phyloP scores from a whole-genome alignment of 2,113 vertebrate species.

The Urocitellus parryii region DNA sequence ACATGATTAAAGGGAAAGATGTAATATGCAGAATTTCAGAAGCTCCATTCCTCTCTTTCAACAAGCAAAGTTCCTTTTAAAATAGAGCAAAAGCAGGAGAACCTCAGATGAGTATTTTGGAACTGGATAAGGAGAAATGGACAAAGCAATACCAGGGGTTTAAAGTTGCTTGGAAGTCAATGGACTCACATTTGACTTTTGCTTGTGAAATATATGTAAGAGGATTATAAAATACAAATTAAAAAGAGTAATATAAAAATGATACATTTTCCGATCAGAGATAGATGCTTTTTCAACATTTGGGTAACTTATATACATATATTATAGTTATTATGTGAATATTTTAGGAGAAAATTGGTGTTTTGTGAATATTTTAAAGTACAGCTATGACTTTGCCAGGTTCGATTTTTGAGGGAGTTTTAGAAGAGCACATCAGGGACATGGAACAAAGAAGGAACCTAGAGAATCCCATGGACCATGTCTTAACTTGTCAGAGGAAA shows the following conservation, averaged over 20 bases:
- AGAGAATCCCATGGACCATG: background rate
- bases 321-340: background rate
- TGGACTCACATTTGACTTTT: background rate
- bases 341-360: background rate
- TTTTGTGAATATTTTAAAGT: conserved; percentile 20
- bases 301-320: background rate
- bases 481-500: background rate
- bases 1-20: conserved; percentile 44
- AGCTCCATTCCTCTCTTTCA: background rate
- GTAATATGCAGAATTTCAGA: conserved; percentile 8
- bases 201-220: background rate
- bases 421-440: background rate
- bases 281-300: background rate
- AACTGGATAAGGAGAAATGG: background rate
- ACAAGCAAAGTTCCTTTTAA: conserved; percentile 21
- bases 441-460: background rate
- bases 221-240: background rate
- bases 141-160: background rate
- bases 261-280: background rate
- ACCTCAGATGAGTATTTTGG: background rate
- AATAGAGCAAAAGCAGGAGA: background rate
- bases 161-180: background rate
- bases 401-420: background rate
- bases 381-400: background rate
- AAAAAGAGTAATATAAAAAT: background rate